Evolutionary conservation across 2,113 vertebrate genomes (phyloP), one percentile per base, ranked within the genome.

Genomic region (Maccullochella peelii): DNA sequence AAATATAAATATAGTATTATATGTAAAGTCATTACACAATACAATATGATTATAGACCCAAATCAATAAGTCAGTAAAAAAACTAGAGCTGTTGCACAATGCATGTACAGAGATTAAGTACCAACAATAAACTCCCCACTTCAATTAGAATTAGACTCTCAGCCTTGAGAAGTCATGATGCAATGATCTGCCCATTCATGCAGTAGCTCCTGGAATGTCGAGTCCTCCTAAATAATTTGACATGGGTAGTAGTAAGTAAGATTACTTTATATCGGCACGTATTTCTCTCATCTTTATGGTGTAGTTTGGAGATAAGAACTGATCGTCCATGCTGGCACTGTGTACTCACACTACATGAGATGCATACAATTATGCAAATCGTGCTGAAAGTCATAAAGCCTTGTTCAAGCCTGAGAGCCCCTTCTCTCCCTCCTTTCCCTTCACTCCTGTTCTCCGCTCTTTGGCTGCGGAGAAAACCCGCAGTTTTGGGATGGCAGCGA

Each of bases 301-400:
- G 80, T 86, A 90, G 89, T 94, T 93, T 88, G 90, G 81, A 94
- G 93, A 96, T 95, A 93, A 94, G 91, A 84, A 85, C 88, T 90
- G 94, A 95, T 95, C 92, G 90, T 93, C 91, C 89, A 84, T 92
- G 94, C 93, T 92, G 89, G 90, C 88, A 70, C 82, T 93, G 90
- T 93, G 93, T 94, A 93, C 90, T 87, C 82, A 87, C 88, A 54
- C 93, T 82, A 88, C 93, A 92, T 92, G 92, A 89, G 84, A 91
- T 91, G 94, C 94, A 95, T 95, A 91, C 92, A 91, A 95, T 95
- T 95, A 96, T 96, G 95, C 94, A 95, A 94, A 96, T 95, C 12
- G 49, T 8, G 78, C 44, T 89, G 81, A 85, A 94, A 91, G 92
- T 93, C 87, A 93, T 94, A 94, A 94, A 95, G 93, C 93, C 92